phyloP scores from a whole-genome alignment of 1,140 invertebrate genomes.

The Anastrepha ludens region DNA sequence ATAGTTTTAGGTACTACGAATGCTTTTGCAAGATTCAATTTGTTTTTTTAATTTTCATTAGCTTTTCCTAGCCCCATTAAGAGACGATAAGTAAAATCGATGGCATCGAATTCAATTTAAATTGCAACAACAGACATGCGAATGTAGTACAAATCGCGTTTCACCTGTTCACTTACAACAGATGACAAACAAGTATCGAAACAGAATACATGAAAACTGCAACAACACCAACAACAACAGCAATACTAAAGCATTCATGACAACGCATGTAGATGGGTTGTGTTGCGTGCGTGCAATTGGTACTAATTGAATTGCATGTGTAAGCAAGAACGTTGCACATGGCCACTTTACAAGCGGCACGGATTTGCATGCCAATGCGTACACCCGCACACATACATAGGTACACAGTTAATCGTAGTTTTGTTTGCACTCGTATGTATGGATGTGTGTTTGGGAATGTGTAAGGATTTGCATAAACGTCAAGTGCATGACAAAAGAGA shows the following conservation, averaged over 20 bases:
- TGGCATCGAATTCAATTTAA: constrained; percentile 7
- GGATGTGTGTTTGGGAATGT: not conserved
- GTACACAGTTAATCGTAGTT: not conserved
- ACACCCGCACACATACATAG: constrained; percentile 1
- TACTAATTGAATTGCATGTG: constrained; percentile 51
- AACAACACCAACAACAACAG: not conserved
- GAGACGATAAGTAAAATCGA: not conserved
- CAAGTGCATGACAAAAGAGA: constrained; percentile 37
- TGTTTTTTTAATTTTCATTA: too few relatives aligned
- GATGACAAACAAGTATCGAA: constrained; percentile 5
- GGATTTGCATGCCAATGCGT: constrained; percentile 28
- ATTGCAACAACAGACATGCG: not conserved
- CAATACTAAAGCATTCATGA: not conserved
- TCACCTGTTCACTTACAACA: not conserved
- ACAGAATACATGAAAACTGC: not conserved
- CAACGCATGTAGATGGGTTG: constrained; percentile 34
- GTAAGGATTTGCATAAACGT: constrained; percentile 9
- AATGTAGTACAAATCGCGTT: not conserved
- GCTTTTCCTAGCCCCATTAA: too few relatives aligned
- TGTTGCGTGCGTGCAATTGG: constrained; percentile 34
- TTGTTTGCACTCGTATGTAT: not conserved
- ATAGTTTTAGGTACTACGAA: too few relatives aligned
- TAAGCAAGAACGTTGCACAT: constrained; percentile 39
- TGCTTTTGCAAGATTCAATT: too few relatives aligned
- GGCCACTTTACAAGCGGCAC: constrained; percentile 40